These are phyloP conservation scores for Stenodera caucasica DNA, from an alignment of 2,888 invertebrate species.

Conservation along the genomic window DNA sequence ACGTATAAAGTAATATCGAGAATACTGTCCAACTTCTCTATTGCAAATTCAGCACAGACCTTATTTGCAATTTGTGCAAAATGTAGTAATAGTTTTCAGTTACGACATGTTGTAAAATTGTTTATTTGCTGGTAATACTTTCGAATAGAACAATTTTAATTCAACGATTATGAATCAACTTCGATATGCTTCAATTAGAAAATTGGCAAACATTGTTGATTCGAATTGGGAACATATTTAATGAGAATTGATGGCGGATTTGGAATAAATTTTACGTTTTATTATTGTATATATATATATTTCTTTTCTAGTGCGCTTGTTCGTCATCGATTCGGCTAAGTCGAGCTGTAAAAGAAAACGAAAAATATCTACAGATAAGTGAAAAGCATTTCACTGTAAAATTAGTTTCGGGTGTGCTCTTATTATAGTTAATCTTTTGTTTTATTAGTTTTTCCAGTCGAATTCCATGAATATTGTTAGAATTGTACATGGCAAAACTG, in stretches of 20 bases:
- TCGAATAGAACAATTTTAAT: not conserved
- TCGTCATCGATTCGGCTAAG: not conserved
- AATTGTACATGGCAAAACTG: conserved; percentile 2
- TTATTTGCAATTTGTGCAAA: not conserved
- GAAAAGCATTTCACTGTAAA: not conserved
- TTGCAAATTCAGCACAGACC: not conserved
- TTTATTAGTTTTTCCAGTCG: not conserved
- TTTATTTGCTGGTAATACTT: not conserved
- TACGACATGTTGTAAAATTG: not conserved
- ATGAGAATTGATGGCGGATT: not conserved
- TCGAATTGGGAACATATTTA: not conserved
- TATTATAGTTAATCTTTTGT: not conserved
- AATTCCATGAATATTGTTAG: not conserved
- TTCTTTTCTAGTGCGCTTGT: not conserved
- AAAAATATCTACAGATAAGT: not conserved
- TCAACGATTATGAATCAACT: too few relatives aligned
- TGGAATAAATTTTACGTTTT: too few relatives aligned
- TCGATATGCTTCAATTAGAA: too few relatives aligned
- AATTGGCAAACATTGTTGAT: too few relatives aligned
- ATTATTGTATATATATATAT: not conserved
- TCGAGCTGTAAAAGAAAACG: not conserved
- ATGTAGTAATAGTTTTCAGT: not conserved
- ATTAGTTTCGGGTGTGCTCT: not conserved
- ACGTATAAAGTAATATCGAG: not conserved
- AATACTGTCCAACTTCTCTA: not conserved